Conservation (phyloP, 1,140 invertebrate genomes). For the Eumaeus atala region DNA sequence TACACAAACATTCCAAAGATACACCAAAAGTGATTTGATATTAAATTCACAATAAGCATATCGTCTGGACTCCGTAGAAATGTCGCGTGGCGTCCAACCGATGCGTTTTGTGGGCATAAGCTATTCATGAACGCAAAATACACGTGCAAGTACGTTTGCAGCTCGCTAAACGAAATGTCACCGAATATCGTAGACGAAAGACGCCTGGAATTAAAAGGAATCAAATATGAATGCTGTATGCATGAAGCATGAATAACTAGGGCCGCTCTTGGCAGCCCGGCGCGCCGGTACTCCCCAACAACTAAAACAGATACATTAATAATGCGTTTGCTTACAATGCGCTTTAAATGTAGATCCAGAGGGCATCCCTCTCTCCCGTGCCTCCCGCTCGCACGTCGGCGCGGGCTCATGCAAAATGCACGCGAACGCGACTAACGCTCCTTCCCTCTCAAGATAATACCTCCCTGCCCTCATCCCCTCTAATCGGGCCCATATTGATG, state of each 20-base stretch:
- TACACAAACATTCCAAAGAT: too few species aligned
- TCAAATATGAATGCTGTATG: slow-evolving; percentile 69
- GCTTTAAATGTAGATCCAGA: slow-evolving; percentile 71
- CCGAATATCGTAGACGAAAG: slow-evolving; percentile 51
- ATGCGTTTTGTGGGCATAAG: slow-evolving; percentile 18
- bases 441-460: slow-evolving; percentile 63
- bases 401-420: slow-evolving; percentile 66
- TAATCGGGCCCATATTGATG: slow-evolving; percentile 35
- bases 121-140: slow-evolving; percentile 32
- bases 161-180: slow-evolving; percentile 45
- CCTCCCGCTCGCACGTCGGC: slow-evolving; percentile 41
- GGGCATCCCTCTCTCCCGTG: slow-evolving; percentile 34
- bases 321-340: slow-evolving; percentile 72
- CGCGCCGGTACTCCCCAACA: slow-evolving; percentile 58
- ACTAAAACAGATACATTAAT: slow-evolving; percentile 72
- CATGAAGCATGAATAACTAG: slow-evolving; percentile 65
- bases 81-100: neutral
- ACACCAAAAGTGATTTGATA: too few species aligned
- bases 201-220: slow-evolving; percentile 69
- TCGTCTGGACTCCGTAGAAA: too few species aligned
- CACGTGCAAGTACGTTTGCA: slow-evolving; percentile 21
- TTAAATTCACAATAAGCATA: too few species aligned
- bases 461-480: slow-evolving; percentile 30
- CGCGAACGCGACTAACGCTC: slow-evolving; percentile 49
- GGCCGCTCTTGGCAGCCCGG: slow-evolving; percentile 50